Conservation (phyloP, 2,888 invertebrate genomes). For the Diarsia dahlii region DNA sequence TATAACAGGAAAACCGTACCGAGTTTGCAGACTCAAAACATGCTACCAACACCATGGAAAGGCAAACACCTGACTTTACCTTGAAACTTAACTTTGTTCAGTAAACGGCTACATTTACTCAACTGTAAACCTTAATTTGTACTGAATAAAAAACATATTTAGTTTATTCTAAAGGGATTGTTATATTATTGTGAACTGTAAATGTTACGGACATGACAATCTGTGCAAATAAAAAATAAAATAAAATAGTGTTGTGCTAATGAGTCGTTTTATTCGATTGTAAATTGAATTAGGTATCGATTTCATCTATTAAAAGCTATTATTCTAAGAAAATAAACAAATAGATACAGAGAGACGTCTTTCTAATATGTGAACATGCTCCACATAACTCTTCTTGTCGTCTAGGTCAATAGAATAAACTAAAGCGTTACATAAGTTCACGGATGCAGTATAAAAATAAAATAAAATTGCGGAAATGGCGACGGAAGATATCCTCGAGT, state of each 20-base stretch:
- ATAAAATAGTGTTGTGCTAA: constrained; percentile 49
- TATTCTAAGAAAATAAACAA: not conserved
- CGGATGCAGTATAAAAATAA: constrained; percentile 51
- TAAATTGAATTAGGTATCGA: not conserved
- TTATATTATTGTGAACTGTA: constrained; percentile 8
- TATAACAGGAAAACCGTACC: constrained; percentile 39
- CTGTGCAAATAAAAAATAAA: constrained; percentile 72
- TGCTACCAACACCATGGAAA: constrained; percentile 48
- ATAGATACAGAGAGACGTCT: not conserved
- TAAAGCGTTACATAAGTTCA: constrained; percentile 52
- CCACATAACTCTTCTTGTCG: constrained; percentile 40
- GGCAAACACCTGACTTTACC: constrained; percentile 53
- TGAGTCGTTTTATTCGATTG: constrained; percentile 32
- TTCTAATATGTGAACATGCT: not conserved
- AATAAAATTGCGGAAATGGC: constrained; percentile 59
- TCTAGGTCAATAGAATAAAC: constrained; percentile 40
- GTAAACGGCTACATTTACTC: constrained; percentile 3
- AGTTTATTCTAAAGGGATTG: not conserved
- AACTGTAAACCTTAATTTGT: constrained; percentile 38
- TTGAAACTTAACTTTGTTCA: constrained; percentile 58
- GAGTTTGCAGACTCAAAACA: constrained; percentile 54
- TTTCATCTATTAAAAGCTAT: not conserved
- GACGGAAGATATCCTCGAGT: constrained; percentile 40
- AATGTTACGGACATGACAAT: constrained; percentile 48
- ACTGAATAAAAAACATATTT: constrained; percentile 39